Base-by-base conservation (phyloP, 2,797 vertebrate species). In the Loris lydekkerianus region DNA sequence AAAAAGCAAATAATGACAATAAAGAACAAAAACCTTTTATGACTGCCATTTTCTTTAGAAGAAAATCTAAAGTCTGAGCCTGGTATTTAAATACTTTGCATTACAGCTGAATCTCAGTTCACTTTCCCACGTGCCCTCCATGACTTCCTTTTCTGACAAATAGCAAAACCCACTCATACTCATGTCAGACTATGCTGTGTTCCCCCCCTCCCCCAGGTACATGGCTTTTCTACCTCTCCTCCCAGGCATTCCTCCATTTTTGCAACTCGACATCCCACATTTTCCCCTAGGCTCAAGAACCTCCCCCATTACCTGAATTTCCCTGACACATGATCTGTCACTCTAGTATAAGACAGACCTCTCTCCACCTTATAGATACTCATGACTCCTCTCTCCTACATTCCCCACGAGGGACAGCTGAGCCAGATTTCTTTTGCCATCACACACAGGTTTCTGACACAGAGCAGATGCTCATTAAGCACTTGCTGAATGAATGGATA, bases 1-100 rank as follows among this genome's bases (percentile, higher is more conserved):
- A 61, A 93, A 96, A 90, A 87, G 37, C 2, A 93, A 95, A 77
- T n/a, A 82, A 37, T 17, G 63, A 78, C n/a, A 80, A 86, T 14
- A 70, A 65, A 77, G 21, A 82, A 75, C 29, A 82, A 92, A 63
- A 67, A 15, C 5, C 20, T 70, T 90, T 89, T 2, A 56, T 72
- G 56, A 40, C 27, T 94, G 37, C 53, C 60, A 70, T 67, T 90
- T 94, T 87, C 56, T 91, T 89, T n/a, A 83, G 23, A 91, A 83
- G 67, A 78, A 77, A 94, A 84, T 17, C 14, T 25, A 85, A 78
- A 40, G 63, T 37, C 70, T 83, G 73, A 77, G 5, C 49, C 73
- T 2, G 23, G 7, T 75, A 29, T 60, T 91, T 75, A 83, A 91
- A 83, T 21, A 65, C 25, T 3, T 37, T 10, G 1, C 10, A 31